Evolutionary conservation across 1,140 invertebrate genomes (phyloP), one percentile per base, ranked within the genome.

Genomic region (Pseudomyrmex cubaensis): DNA sequence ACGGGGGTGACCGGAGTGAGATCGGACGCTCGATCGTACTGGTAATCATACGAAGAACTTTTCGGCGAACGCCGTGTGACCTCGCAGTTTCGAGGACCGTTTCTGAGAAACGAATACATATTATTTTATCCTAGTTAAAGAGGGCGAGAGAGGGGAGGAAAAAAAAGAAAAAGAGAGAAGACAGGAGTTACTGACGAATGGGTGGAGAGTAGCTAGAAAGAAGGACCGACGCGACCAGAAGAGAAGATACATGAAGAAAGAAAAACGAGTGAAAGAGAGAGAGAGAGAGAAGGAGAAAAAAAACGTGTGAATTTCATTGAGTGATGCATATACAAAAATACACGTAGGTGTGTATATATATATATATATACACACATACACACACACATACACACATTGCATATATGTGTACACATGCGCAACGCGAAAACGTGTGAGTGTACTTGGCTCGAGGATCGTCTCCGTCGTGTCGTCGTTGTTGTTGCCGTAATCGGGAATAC

Each of bases 391-490:
- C 8, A 35, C 64, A 64, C 46, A 54, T 77, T 52, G 57, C 70
- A 72, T 59, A 72, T 59, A 72, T 80, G 76, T 70, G 59, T 70
- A 80, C 76, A 80, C 76, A 70, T 80, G 76, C 76, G 64, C 76
- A 78, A 70, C 76, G 54, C 54, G 20, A 70, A 35, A 35, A 78
- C 76, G 76, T 77, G 63, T 72, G 76, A 80, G 76, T 80, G 66
- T 72, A 80, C 54, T 80, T 80, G 76, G 76, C 44, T 72, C n/a
- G 67, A 70, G 50, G 64, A 78, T 78, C 20, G 20, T 59, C 76
- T 8, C 59, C 64, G 64, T 59, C 64, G 46, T 78, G 63, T 46
- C 59, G 17, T 73, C n/a, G 52, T 56, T 54, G 8, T 50, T 22
- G n/a, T 66, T 22, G n/a, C 56, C 63, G 64, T 59, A 54, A 13